Base-by-base conservation (phyloP, 1,140 invertebrate genomes). In the Sycobia sp. region DNA sequence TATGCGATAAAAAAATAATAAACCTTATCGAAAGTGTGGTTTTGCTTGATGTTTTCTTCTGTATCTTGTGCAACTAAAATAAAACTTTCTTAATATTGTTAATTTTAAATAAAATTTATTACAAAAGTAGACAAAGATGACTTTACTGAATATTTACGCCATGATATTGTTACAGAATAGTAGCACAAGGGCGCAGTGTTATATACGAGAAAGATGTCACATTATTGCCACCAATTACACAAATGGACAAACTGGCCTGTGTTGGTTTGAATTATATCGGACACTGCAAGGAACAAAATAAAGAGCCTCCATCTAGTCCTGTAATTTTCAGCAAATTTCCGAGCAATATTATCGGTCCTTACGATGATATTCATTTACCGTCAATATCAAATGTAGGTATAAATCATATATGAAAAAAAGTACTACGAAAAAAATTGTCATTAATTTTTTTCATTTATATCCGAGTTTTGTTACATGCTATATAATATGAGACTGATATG, bases 281-380 rank as follows among this genome's bases (percentile, higher is more conserved):
- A 43, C 91, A 93, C 71, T 92, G 91, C 73, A 82, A 87, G 54
- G 91, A 93, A 77, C 90, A 92, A 72, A 88, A 89, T 58, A 73
- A 86, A 13, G 86, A 89, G 16, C 82, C 86, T 1, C 91, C 91
- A 1, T 81, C 84, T 50, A 89, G 88, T 69, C 91, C 91, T 1
- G 86, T 93, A 57, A 86, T 93, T 63, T 94, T 94, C 74, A 91
- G 84, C 75, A 94, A 94, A 81, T 93, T 91, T 69, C 80, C 89
- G 13, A 93, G 90, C 69, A 86, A 87, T 27, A 87, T 96, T 38
- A 84, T 90, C 20, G 93, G 92, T 3, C 90, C 91, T 0, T 82
- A 82, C 67, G 91, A 93, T 70, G 82, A 88, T 68, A 83, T 96
- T 43, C 74, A 83, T 32, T 83, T 89, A 50, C 90, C 91, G n/a